phyloP scores from a whole-genome alignment of 2,113 vertebrate species.

The Triplophysa rosa region DNA sequence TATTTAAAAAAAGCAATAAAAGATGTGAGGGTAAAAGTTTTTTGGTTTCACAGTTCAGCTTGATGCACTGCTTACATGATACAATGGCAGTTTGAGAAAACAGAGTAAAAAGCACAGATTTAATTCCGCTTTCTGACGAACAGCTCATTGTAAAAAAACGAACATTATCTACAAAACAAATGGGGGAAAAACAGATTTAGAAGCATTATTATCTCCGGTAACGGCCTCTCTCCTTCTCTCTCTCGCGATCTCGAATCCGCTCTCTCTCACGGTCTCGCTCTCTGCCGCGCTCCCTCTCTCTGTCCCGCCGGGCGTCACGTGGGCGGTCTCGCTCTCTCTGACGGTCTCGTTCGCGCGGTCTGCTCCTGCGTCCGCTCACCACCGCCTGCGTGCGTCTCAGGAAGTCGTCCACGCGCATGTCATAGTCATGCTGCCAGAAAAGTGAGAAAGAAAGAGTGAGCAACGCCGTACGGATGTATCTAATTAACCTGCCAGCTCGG shows the following conservation, averaged over 20 bases:
- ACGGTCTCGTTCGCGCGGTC: conserved; percentile 87
- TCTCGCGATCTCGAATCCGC: conserved; percentile 77
- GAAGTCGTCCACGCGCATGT: conserved; percentile 98
- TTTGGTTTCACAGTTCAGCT: conserved; percentile 53
- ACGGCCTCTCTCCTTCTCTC: conserved; percentile 91
- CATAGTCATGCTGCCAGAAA: conserved; percentile 89
- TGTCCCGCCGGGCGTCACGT: conserved; percentile 82
- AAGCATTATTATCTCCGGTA: conserved; percentile 81
- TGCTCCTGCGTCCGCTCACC: conserved; percentile 88
- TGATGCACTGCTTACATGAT: conserved; percentile 51
- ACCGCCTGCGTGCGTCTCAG: conserved; percentile 94
- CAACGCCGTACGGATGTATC: neutral
- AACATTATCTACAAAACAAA: conserved; percentile 32
- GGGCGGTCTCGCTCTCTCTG: conserved; percentile 85
- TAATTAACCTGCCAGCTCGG: neutral
- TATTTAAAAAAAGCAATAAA: conserved; percentile 23
- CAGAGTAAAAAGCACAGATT: conserved; percentile 32
- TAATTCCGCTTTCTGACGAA: conserved; percentile 19
- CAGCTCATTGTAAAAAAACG: conserved; percentile 22
- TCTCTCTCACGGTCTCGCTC: conserved; percentile 87
- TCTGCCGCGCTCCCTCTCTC: conserved; percentile 79
- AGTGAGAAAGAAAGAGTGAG: neutral
- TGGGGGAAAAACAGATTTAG: neutral
- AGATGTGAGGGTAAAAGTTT: conserved; percentile 12
- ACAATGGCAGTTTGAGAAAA: conserved; percentile 31